phyloP scores from a whole-genome alignment of 2,888 invertebrate genomes.

The Electrophaes corylata region DNA sequence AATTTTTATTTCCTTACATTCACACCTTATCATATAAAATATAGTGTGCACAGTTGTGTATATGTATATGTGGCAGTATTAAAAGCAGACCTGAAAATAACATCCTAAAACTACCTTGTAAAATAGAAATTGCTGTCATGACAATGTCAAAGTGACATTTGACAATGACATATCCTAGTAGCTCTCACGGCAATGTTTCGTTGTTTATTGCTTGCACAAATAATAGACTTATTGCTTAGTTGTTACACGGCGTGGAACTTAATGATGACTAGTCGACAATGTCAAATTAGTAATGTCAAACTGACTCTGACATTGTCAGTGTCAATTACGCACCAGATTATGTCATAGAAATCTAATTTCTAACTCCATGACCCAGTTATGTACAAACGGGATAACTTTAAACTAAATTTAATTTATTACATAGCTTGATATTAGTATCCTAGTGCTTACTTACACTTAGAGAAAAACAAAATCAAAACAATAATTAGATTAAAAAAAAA shows the following conservation, averaged over 20 bases:
- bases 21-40: slow-evolving; percentile 15
- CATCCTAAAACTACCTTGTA: slow-evolving; percentile 27
- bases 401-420: slow-evolving; percentile 19
- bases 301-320: slow-evolving; percentile 26
- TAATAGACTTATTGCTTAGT: not conserved
- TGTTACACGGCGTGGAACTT: not conserved
- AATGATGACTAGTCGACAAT: slow-evolving; percentile 29
- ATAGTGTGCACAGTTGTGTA: slow-evolving; percentile 36
- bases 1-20: slow-evolving; percentile 5
- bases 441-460: slow-evolving; percentile 37
- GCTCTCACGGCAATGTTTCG: slow-evolving; percentile 13
- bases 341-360: slow-evolving; percentile 31
- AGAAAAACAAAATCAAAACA: slow-evolving; percentile 27
- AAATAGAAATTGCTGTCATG: slow-evolving; percentile 19
- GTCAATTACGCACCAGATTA: slow-evolving; percentile 30
- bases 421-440: slow-evolving; percentile 32
- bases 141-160: slow-evolving; percentile 32
- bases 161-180: slow-evolving; percentile 6
- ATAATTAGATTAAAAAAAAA: slow-evolving; percentile 21
- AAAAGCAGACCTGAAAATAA: slow-evolving; percentile 35
- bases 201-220: slow-evolving; percentile 22
- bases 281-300: slow-evolving; percentile 21
- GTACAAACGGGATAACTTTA: slow-evolving; percentile 35
- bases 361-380: slow-evolving; percentile 35
- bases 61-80: slow-evolving; percentile 36